Conservation (phyloP, 2,113 vertebrate species). For the Emydura subglobosa region DNA sequence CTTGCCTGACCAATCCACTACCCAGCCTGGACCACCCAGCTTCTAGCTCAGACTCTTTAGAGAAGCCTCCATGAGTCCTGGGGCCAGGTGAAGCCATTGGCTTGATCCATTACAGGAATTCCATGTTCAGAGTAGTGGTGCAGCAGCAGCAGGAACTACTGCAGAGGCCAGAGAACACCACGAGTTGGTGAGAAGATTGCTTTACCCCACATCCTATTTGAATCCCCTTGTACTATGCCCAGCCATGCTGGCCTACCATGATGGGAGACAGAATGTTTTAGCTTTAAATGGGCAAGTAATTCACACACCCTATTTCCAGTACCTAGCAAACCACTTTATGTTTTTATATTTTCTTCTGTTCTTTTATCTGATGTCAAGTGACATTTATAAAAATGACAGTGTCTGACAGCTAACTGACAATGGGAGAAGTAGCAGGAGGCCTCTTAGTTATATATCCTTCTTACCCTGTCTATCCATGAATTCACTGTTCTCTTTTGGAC, state of each 20-base stretch:
- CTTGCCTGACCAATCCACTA: background rate
- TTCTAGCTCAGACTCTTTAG: background rate
- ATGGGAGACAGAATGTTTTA: background rate
- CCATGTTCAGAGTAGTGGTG: background rate
- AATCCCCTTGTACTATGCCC: background rate
- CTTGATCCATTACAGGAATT: background rate
- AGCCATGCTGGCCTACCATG: background rate
- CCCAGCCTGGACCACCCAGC: background rate
- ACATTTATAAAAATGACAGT: constrained; percentile 13
- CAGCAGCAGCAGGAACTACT: background rate
- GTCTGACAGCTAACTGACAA: background rate
- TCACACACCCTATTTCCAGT: constrained; percentile 57
- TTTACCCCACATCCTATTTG: background rate
- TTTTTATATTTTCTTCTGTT: constrained; percentile 6
- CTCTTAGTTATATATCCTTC: constrained; percentile 25
- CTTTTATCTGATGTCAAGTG: background rate
- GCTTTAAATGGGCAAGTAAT: constrained; percentile 46
- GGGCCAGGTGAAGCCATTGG: background rate
- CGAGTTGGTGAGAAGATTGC: background rate
- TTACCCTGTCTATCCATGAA: constrained; percentile 9
- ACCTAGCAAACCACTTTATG: constrained; percentile 24
- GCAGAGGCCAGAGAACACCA: background rate
- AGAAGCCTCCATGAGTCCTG: background rate
- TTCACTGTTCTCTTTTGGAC: background rate
- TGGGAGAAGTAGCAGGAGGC: background rate